Base-by-base conservation (phyloP, 2,888 invertebrate species). In the Eupithecia abbreviata region DNA sequence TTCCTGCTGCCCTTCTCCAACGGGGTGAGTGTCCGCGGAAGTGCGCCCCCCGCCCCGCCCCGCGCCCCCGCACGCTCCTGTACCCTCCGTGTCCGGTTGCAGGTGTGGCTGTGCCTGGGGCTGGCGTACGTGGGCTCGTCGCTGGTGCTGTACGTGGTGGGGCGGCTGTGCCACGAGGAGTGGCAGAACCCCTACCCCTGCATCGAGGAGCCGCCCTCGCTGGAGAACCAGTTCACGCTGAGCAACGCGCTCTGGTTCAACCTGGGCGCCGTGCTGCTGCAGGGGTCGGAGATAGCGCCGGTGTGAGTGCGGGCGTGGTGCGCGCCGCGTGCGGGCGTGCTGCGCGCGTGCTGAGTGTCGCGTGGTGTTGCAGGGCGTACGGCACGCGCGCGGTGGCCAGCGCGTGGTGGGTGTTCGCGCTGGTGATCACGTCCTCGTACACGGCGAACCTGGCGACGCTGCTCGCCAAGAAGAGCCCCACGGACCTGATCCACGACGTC, bases 371-470 rank as follows among this genome's bases (percentile, higher is more conserved):
- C 90, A 98, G 98, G 84, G 98, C 98, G 18, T 97, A 97, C 82
- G 98, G 98, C 0, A 98, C 98, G 7, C 96, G 98, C 82, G 97
- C 98, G 84, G 97, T 98, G 70, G 98, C 98, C 30, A 97, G 97
- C 66, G 96, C 96, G 69, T 98, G 97, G 98, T 98, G 98, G 97
- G 97, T 98, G 90, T 98, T 98, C 91, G 98, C 98, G 43, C 94
- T 98, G 80, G 98, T 98, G 86, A 97, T 98, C 95, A 97, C 97
- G 43, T 96, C 97, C 79, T 98, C 98, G 6, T 98, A 98, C 91
- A 98, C 98, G 0, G 98, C 98, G 74, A 98, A 98, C 95, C 95
- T 98, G 86, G 98, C 98, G 66, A 98, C 98, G 74, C 98, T 98
- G 90, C 96, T 98, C 47, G 98, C 98, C 0, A 96, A 97, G 74